Percentiles rank a stretch among this genome's conserved stretches.
phyloP scores from a whole-genome alignment of 1,140 invertebrate species.

The Calosoma granatense region DNA sequence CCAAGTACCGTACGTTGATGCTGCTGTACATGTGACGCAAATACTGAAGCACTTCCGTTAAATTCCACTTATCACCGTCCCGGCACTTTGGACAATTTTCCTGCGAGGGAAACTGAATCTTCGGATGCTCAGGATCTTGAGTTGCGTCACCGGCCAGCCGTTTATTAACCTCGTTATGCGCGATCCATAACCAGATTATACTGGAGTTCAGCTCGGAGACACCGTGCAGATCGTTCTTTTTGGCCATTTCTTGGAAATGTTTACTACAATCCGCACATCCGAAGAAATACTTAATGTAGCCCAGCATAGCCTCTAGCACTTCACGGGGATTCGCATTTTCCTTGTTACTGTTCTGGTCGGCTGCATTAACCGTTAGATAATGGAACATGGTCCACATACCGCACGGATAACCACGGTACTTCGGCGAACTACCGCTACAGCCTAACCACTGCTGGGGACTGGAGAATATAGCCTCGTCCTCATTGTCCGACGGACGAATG shows the following conservation, averaged over 20 bases:
- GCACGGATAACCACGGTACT: slow-evolving; percentile 86
- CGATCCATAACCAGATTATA: slow-evolving; percentile 89
- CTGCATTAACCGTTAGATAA: slow-evolving; percentile 75
- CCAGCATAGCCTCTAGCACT: slow-evolving; percentile 72
- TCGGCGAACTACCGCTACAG: slow-evolving; percentile 66
- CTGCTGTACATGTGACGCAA: slow-evolving; percentile 61
- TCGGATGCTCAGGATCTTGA: slow-evolving; percentile 85
- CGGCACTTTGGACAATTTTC: slow-evolving; percentile 62
- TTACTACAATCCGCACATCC: slow-evolving; percentile 82
- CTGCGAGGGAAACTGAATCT: slow-evolving; percentile 78
- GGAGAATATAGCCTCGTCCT: slow-evolving; percentile 43
- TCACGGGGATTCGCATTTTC: slow-evolving; percentile 43
- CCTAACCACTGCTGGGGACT: slow-evolving; percentile 61
- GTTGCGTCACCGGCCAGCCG: slow-evolving; percentile 74
- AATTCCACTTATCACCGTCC: slow-evolving; percentile 54
- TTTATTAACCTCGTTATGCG: slow-evolving; percentile 90
- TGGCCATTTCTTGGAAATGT: slow-evolving; percentile 80
- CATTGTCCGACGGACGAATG: slow-evolving; percentile 40
- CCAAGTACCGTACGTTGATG: slow-evolving; percentile 29
- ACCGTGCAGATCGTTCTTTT: slow-evolving; percentile 51
- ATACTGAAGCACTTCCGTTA: slow-evolving; percentile 60
- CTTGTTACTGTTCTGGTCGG: slow-evolving; percentile 34
- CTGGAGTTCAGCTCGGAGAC: slow-evolving; percentile 60
- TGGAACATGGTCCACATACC: slow-evolving; percentile 94
- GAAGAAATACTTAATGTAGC: slow-evolving; percentile 89